These are phyloP conservation scores for Drosophila pseudotalamancana DNA, from an alignment of 2,888 invertebrate species.

Conservation along the genomic window DNA sequence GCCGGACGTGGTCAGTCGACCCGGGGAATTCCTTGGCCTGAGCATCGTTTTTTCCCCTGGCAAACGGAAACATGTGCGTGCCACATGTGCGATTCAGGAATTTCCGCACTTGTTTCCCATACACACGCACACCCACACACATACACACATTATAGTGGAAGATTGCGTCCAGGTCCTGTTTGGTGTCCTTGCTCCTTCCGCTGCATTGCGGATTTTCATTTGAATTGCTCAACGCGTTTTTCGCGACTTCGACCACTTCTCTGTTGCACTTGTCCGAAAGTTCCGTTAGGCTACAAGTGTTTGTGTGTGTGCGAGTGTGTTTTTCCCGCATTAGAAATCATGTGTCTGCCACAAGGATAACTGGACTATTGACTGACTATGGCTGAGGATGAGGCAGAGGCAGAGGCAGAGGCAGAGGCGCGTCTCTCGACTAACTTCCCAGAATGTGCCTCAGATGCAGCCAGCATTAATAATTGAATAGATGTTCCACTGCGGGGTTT, in stretches of 20 bases:
- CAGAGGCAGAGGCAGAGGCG: constrained; percentile 31
- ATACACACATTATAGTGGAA: constrained; percentile 17
- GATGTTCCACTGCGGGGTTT: too few species aligned
- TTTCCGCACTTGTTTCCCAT: constrained; percentile 65
- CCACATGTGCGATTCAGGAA: constrained; percentile 69
- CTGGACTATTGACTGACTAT: background rate
- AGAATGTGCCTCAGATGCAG: constrained; percentile 14
- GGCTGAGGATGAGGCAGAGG: too few species aligned
- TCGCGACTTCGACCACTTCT: constrained; percentile 55
- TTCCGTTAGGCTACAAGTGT: constrained; percentile 26
- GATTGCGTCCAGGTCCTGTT: constrained; percentile 28
- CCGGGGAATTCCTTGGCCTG: constrained; percentile 59
- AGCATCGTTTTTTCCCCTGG: constrained; percentile 23
- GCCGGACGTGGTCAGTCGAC: constrained; percentile 11
- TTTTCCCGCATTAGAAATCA: constrained; percentile 19
- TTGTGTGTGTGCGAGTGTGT: constrained; percentile 13
- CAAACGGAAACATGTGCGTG: constrained; percentile 61
- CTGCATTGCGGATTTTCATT: constrained; percentile 56
- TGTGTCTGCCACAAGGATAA: constrained; percentile 10
- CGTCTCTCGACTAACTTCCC: constrained; percentile 26
- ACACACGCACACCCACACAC: constrained; percentile 19
- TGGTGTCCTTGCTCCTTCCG: constrained; percentile 54
- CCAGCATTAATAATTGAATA: background rate
- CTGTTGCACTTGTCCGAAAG: constrained; percentile 51
- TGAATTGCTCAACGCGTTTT: constrained; percentile 32